phyloP scores from a whole-genome alignment of 2,888 invertebrate genomes.

The Ctenicera cuprea region DNA sequence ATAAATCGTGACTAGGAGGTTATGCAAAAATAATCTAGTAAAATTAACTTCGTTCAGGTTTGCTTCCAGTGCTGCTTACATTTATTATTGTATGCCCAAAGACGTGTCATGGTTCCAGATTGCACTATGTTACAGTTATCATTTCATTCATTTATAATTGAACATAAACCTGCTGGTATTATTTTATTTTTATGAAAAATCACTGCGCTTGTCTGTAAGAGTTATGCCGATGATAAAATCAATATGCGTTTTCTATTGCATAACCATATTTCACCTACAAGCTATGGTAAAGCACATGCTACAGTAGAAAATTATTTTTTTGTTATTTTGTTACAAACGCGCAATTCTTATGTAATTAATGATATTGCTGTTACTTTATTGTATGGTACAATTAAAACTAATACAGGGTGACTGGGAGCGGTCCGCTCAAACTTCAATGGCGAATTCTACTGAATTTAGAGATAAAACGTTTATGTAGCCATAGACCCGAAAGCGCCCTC shows the following conservation, averaged over 20 bases:
- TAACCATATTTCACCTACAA: slow-evolving; percentile 19
- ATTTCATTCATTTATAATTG: slow-evolving; percentile 11
- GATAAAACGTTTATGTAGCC: no score
- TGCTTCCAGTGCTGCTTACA: slow-evolving; percentile 13
- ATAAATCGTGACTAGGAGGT: slow-evolving; percentile 13
- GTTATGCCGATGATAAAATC: slow-evolving; percentile 17
- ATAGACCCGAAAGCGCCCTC: no score
- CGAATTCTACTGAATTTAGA: no score
- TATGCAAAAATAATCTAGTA: slow-evolving; percentile 18
- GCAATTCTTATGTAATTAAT: no score
- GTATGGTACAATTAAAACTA: no score
- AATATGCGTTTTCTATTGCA: not conserved
- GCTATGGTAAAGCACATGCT: not conserved
- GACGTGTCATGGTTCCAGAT: slow-evolving; percentile 13
- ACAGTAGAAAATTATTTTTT: not conserved
- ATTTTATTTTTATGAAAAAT: slow-evolving; percentile 6
- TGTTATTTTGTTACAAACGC: no score
- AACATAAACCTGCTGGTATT: slow-evolving; percentile 27
- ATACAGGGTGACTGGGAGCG: no score
- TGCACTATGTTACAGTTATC: slow-evolving; percentile 24
- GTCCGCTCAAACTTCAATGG: no score
- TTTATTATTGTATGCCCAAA: slow-evolving; percentile 21
- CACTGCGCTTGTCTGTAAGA: not conserved
- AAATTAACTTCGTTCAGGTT: slow-evolving; percentile 22
- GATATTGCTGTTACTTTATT: no score